Evolutionary conservation across 2,113 vertebrate genomes (phyloP).

Genomic region (Ibidorhyncha struthersii): DNA sequence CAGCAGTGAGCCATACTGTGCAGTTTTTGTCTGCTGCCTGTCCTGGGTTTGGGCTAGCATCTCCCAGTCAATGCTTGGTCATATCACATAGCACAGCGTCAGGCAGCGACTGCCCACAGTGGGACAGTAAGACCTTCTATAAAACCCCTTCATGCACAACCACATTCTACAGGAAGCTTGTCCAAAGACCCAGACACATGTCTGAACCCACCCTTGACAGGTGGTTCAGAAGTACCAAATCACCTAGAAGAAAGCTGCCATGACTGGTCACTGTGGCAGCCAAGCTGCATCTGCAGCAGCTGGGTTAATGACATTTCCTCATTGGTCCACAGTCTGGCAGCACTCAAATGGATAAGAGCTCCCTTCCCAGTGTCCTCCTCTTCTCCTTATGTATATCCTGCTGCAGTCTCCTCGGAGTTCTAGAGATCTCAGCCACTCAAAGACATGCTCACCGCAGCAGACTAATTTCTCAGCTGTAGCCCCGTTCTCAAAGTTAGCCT

Average conservation of each 20-base stretch:
- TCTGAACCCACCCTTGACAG: background rate
- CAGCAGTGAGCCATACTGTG: background rate
- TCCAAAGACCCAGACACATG: background rate
- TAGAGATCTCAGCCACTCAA: background rate
- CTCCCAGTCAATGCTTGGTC: background rate
- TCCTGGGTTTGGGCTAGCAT: background rate
- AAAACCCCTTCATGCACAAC: background rate
- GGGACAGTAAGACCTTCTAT: background rate
- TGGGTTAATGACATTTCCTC: background rate
- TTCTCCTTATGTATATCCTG: background rate
- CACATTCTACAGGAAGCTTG: background rate
- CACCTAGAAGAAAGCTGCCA: background rate
- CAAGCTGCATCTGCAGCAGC: background rate
- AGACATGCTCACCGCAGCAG: background rate
- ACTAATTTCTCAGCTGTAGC: background rate
- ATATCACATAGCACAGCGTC: too few species aligned
- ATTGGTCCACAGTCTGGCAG: background rate
- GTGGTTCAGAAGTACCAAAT: background rate
- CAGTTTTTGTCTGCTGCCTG: background rate
- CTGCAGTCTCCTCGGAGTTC: background rate
- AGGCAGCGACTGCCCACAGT: background rate
- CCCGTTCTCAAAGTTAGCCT: background rate
- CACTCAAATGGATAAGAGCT: background rate
- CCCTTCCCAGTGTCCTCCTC: background rate
- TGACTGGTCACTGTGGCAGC: accelerated